These are phyloP conservation scores for Junonia oenone DNA, from an alignment of 2,888 invertebrate genomes.

Conservation along the genomic window DNA sequence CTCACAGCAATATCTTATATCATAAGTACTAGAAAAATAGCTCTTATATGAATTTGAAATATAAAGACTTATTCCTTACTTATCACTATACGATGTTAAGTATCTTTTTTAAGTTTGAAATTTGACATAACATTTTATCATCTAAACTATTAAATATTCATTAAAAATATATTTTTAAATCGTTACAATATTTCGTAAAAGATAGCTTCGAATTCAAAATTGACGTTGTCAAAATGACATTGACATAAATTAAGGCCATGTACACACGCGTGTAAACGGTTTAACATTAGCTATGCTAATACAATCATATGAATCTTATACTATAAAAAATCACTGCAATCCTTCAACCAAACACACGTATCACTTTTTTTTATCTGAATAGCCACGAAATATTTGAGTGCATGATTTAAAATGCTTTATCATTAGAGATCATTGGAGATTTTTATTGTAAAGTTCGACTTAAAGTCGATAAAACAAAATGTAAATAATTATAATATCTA, in stretches of 20 bases:
- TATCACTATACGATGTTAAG: not conserved
- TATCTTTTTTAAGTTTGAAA: not conserved
- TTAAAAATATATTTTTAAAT: not conserved
- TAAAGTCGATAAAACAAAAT: too few species aligned
- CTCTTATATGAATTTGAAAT: not conserved
- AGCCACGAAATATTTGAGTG: conserved; percentile 1
- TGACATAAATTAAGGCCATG: not conserved
- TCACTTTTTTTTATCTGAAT: not conserved
- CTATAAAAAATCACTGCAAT: not conserved
- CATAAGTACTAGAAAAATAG: conserved; percentile 17
- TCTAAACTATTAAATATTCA: not conserved
- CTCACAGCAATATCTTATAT: conserved; percentile 7
- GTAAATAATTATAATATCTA: too few species aligned
- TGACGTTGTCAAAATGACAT: conserved; percentile 2
- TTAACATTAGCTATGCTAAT: not conserved
- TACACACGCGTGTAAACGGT: not conserved
- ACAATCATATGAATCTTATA: not conserved
- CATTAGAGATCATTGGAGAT: not conserved
- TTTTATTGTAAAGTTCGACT: not conserved
- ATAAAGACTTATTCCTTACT: not conserved
- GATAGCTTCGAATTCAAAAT: not conserved
- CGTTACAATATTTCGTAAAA: not conserved
- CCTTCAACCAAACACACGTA: not conserved
- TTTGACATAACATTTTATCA: not conserved
- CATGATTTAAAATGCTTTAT: not conserved